A percentile compares a stretch with the other conserved stretches of the same genome.
phyloP scores from a whole-genome alignment of 1,140 invertebrate genomes.

The Apocrypta bakeri region DNA sequence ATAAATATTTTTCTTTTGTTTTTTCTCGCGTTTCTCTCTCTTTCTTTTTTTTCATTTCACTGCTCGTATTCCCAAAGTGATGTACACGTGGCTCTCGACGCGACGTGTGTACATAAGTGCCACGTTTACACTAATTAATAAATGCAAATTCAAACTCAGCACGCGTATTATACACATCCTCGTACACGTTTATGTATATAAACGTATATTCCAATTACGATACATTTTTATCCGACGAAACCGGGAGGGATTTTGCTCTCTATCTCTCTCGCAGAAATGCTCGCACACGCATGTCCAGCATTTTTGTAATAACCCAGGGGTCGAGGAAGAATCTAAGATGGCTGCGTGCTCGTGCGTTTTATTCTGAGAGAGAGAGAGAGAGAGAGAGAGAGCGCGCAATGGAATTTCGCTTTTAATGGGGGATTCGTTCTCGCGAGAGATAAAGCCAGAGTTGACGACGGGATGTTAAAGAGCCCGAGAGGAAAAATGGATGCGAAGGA shows the following conservation, averaged over 20 bases:
- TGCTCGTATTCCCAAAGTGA: too few relatives aligned
- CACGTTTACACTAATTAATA: not conserved
- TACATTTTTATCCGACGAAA: conserved; percentile 47
- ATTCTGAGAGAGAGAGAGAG: conserved; percentile 52
- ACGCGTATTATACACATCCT: too few relatives aligned
- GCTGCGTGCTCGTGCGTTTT: conserved; percentile 65
- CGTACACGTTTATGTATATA: too few relatives aligned
- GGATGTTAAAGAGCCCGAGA: conserved; percentile 52
- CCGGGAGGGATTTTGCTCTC: conserved; percentile 1
- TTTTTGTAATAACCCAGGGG: conserved; percentile 73
- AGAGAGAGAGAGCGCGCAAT: conserved; percentile 60
- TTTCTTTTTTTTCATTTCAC: too few relatives aligned
- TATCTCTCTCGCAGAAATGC: conserved; percentile 53
- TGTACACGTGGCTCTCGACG: too few relatives aligned
- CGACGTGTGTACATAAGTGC: too few relatives aligned
- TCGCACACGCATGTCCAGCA: conserved; percentile 67
- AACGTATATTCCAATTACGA: conserved; percentile 56
- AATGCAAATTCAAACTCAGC: not conserved
- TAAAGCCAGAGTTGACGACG: conserved; percentile 49
- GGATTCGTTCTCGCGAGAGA: conserved; percentile 61
- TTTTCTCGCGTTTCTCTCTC: too few relatives aligned
- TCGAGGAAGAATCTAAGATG: conserved; percentile 73
- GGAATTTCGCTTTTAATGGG: conserved; percentile 74
- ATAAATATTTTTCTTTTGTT: too few relatives aligned
- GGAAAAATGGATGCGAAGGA: not conserved